Conservation (phyloP, 2,113 vertebrate species). For the Thunnus thynnus region DNA sequence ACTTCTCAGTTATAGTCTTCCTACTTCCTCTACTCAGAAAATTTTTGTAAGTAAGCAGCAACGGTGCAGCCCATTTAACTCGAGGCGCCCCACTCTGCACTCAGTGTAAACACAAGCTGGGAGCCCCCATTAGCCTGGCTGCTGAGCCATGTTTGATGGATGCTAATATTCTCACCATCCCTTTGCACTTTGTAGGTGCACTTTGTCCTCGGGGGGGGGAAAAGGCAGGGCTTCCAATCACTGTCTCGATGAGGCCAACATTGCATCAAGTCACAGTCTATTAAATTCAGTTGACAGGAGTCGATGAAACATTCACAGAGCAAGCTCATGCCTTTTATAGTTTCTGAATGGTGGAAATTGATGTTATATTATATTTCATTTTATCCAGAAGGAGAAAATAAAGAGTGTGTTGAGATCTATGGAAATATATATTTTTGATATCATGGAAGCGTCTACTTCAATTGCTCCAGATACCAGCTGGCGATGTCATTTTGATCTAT, state of each 20-base stretch:
- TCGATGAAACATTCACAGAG: slow-evolving; percentile 45
- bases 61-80: slow-evolving; percentile 63
- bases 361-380: slow-evolving; percentile 37
- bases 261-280: slow-evolving; percentile 54
- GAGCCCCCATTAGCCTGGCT: slow-evolving; percentile 63
- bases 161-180: slow-evolving; percentile 49
- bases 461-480: slow-evolving; percentile 19
- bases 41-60: slow-evolving; percentile 43
- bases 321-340: slow-evolving; percentile 13
- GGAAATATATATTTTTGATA: slow-evolving; percentile 24
- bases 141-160: slow-evolving; percentile 59
- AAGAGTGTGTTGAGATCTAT: background rate
- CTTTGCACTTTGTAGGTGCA: slow-evolving; percentile 22
- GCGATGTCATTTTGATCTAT: slow-evolving; percentile 58
- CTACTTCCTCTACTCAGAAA: background rate
- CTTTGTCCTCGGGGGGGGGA: slow-evolving; percentile 3
- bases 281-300: slow-evolving; percentile 54
- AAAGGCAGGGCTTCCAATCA: slow-evolving; percentile 19
- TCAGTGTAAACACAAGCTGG: slow-evolving; percentile 71
- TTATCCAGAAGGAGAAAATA: slow-evolving; percentile 43
- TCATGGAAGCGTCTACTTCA: slow-evolving; percentile 17
- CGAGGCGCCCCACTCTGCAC: slow-evolving; percentile 53
- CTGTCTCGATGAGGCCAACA: slow-evolving; percentile 33
- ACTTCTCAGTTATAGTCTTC: background rate
- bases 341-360: slow-evolving; percentile 34